Conservation (phyloP, 2,113 vertebrate species). For the Gymnogyps californianus region DNA sequence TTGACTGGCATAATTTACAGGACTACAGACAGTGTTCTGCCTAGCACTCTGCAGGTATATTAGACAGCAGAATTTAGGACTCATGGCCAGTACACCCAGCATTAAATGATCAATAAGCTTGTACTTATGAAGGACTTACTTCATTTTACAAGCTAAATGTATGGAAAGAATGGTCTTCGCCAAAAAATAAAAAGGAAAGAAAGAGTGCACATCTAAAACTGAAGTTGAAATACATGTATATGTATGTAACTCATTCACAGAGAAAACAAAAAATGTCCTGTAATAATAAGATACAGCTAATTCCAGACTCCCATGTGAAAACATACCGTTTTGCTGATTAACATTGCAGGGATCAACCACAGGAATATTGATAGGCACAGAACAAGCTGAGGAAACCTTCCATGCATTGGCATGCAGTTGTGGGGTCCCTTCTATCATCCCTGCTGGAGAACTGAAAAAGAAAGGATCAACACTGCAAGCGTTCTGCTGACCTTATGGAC, state of each 20-base stretch:
- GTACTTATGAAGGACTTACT: neutral
- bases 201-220: neutral
- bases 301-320: neutral
- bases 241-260: neutral
- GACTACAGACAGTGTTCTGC: neutral
- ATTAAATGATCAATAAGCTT: neutral
- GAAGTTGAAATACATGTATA: neutral
- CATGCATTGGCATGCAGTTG: conserved; percentile 94
- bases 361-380: conserved; percentile 88
- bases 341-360: conserved; percentile 91
- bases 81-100: neutral
- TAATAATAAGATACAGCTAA: neutral
- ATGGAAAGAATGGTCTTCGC: neutral
- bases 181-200: neutral
- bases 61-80: neutral
- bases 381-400: conserved; percentile 94
- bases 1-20: neutral
- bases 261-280: neutral
- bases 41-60: neutral
- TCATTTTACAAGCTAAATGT: neutral
- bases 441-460: conserved; percentile 86
- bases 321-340: conserved; percentile 91
- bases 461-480: neutral
- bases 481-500: neutral
- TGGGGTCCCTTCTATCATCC: conserved; percentile 97